These are phyloP conservation scores for Oscheius sp. DNA, from an alignment of 2,888 invertebrate genomes.

Conservation along the genomic window DNA sequence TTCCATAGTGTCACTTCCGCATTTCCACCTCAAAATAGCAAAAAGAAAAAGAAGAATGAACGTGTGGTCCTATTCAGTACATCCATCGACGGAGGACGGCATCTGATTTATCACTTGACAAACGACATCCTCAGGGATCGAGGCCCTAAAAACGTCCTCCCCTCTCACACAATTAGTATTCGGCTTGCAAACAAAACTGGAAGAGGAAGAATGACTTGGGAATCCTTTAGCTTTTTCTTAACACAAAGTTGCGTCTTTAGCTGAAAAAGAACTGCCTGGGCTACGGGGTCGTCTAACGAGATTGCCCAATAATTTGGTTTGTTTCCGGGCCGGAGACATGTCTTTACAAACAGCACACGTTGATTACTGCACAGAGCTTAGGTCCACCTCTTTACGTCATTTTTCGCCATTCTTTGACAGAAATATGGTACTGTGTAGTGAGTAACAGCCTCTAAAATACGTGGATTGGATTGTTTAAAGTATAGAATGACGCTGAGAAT, in stretches of 20 bases:
- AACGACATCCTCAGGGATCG: conserved; percentile 19
- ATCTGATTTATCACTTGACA: conserved; percentile 34
- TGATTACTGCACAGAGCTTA: conserved; percentile 15
- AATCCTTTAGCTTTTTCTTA: not conserved
- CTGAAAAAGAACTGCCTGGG: conserved; percentile 16
- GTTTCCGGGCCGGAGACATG: conserved; percentile 24
- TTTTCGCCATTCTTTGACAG: not conserved
- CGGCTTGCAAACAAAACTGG: not conserved
- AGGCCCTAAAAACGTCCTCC: too few species aligned
- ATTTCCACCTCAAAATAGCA: too few species aligned
- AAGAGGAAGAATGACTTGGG: not conserved
- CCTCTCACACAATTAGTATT: not conserved
- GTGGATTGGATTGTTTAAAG: not conserved
- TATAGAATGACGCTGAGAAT: not conserved
- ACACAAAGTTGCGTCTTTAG: not conserved
- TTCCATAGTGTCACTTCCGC: too few species aligned
- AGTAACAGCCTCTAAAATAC: not conserved
- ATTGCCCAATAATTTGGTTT: conserved; percentile 33
- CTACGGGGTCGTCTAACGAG: conserved; percentile 30
- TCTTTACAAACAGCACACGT: conserved; percentile 30
- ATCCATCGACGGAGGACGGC: conserved; percentile 32
- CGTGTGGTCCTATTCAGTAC: conserved; percentile 22
- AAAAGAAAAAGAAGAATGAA: not conserved
- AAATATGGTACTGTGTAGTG: not conserved
- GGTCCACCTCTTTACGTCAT: not conserved